Conservation (phyloP, 2,797 vertebrate species). For the Denticeps clupeoides region DNA sequence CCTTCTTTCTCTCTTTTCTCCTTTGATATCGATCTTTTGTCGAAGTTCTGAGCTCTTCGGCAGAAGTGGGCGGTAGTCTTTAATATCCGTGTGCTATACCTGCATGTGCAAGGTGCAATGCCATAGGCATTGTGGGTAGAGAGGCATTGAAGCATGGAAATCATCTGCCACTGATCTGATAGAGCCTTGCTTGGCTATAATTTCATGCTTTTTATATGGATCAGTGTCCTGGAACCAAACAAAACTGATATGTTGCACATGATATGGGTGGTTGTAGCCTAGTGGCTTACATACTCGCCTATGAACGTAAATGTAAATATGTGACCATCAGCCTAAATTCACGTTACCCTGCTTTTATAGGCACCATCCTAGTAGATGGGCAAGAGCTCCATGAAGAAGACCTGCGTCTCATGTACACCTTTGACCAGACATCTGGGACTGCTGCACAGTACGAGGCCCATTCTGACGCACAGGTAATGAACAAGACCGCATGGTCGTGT, state of each 20-base stretch:
- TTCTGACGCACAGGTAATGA: constrained; percentile 80
- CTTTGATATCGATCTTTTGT: too few relatives aligned
- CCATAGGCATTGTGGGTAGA: constrained; percentile 26
- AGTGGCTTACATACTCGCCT: too few relatives aligned
- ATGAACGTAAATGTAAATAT: too few relatives aligned
- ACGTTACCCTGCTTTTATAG: constrained; percentile 52
- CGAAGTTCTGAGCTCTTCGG: too few relatives aligned
- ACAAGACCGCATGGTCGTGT: too few relatives aligned
- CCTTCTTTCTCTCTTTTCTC: too few relatives aligned
- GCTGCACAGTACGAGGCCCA: constrained; percentile 83
- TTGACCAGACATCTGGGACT: constrained; percentile 66
- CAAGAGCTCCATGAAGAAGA: constrained; percentile 84
- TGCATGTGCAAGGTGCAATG: constrained; percentile 28
- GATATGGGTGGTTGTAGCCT: too few relatives aligned
- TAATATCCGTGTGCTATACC: constrained; percentile 18
- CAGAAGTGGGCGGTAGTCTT: constrained; percentile 15
- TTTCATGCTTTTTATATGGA: constrained; percentile 29
- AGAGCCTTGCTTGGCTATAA: constrained; percentile 16
- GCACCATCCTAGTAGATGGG: constrained; percentile 75
- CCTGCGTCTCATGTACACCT: constrained; percentile 82
- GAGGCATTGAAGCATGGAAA: constrained; percentile 42
- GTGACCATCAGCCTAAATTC: not conserved
- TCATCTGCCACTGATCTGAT: constrained; percentile 30
- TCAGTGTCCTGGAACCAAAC: too few relatives aligned
- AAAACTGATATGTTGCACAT: too few relatives aligned